Percentiles rank a stretch among this genome's conserved stretches.
These are phyloP conservation scores for Pomatorhinus ruficollis DNA, from an alignment of 2,113 vertebrate species.

Conservation along the genomic window DNA sequence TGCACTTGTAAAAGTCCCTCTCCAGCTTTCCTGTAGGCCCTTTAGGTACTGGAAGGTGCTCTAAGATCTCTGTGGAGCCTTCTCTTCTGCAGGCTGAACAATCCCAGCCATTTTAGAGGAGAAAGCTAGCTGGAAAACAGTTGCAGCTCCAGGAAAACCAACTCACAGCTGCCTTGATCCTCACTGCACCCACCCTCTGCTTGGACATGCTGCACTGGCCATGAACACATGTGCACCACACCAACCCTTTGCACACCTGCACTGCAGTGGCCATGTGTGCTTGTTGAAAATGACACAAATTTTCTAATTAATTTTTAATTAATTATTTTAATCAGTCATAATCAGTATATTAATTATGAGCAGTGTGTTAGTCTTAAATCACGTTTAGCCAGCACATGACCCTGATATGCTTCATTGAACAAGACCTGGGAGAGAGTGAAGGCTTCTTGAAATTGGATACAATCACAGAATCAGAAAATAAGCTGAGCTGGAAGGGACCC, in stretches of 20 bases:
- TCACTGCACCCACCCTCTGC: not conserved
- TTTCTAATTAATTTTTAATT: not conserved
- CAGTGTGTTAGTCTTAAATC: not conserved
- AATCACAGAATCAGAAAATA: not conserved
- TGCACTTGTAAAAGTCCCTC: not conserved
- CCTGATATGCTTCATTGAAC: not conserved
- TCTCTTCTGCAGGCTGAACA: not conserved
- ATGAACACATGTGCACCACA: not conserved
- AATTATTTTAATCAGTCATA: not conserved
- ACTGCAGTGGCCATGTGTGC: not conserved
- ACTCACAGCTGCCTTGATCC: not conserved
- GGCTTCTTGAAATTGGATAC: not conserved
- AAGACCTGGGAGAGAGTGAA: not conserved
- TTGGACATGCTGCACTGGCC: not conserved
- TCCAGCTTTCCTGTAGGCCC: not conserved
- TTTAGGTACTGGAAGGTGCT: not conserved
- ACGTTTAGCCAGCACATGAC: not conserved
- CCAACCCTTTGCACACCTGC: not conserved
- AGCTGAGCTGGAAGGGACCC: not conserved
- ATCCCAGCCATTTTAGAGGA: not conserved
- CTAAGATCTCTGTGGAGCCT: not conserved
- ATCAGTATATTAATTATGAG: not conserved
- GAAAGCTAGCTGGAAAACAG: not conserved
- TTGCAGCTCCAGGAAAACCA: not conserved
- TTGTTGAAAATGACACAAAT: not conserved